phyloP scores from a whole-genome alignment of 2,113 vertebrate species.

The Indicator indicator region DNA sequence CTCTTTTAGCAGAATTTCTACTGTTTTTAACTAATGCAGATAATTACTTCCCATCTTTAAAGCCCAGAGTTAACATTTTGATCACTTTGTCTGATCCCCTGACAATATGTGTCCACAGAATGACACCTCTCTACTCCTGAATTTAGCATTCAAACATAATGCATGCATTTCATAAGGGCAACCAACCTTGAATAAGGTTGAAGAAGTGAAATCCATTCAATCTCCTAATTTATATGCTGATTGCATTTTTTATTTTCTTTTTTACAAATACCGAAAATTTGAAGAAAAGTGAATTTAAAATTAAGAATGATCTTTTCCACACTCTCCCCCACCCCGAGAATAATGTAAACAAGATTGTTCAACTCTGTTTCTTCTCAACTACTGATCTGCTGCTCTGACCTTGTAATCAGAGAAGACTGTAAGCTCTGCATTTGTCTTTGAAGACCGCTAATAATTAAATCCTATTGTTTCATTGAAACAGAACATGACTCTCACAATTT shows the following conservation, averaged over 20 bases:
- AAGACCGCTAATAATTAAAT: slow-evolving; percentile 69
- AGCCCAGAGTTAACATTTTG: background rate
- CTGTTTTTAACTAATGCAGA: background rate
- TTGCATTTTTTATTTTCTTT: background rate
- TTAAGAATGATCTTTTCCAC: background rate
- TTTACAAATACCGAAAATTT: background rate
- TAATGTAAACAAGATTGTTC: background rate
- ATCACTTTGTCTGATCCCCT: background rate
- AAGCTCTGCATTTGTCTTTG: slow-evolving; percentile 42
- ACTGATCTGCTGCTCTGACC: slow-evolving; percentile 30
- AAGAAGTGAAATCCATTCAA: background rate
- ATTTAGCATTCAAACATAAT: background rate
- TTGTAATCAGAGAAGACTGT: slow-evolving; percentile 36
- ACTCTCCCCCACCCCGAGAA: background rate
- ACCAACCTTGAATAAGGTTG: background rate
- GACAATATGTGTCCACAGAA: background rate
- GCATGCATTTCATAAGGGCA: background rate
- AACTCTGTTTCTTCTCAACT: background rate
- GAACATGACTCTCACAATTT: slow-evolving; percentile 60
- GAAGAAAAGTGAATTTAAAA: background rate
- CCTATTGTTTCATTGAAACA: slow-evolving; percentile 65
- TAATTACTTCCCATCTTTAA: background rate
- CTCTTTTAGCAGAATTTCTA: background rate
- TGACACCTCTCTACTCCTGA: background rate
- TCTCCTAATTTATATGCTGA: background rate